A percentile compares a stretch with the other conserved stretches of the same genome.
Evolutionary conservation across 2,888 invertebrate genomes (phyloP).

Genomic region (Folsomia candida): DNA sequence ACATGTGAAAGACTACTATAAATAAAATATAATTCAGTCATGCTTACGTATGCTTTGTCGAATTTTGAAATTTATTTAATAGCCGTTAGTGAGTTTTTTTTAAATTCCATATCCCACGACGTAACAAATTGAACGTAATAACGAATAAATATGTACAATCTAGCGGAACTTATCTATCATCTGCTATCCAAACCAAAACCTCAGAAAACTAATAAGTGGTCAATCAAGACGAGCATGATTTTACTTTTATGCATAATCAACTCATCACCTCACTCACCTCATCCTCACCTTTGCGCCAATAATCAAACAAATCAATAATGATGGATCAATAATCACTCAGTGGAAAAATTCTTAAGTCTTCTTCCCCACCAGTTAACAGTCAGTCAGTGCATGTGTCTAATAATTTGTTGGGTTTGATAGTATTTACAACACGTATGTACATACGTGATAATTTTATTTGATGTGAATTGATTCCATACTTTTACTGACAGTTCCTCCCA

Average conservation of each 20-base stretch:
- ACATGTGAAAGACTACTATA: not conserved
- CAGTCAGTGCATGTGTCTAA: not conserved
- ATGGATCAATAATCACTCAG: not conserved
- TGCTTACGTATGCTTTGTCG: not conserved
- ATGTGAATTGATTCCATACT: constrained; percentile 6
- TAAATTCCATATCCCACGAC: too few relatives aligned
- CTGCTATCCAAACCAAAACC: too few relatives aligned
- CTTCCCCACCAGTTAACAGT: not conserved
- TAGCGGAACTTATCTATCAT: too few relatives aligned
- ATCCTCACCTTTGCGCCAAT: not conserved
- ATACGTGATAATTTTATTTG: not conserved
- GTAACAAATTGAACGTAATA: too few relatives aligned
- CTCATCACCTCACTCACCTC: not conserved
- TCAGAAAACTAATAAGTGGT: not conserved
- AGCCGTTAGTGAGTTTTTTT: too few relatives aligned
- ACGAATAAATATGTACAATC: too few relatives aligned
- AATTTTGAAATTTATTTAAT: too few relatives aligned
- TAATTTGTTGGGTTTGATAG: not conserved
- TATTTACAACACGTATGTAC: too few relatives aligned
- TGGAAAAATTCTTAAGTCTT: not conserved
- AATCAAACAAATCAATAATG: not conserved
- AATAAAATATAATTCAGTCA: not conserved
- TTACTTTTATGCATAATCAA: not conserved
- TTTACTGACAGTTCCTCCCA: constrained; percentile 1
- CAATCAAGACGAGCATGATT: not conserved